phyloP scores from a whole-genome alignment of 2,888 invertebrate species.

The Hedya salicella region DNA sequence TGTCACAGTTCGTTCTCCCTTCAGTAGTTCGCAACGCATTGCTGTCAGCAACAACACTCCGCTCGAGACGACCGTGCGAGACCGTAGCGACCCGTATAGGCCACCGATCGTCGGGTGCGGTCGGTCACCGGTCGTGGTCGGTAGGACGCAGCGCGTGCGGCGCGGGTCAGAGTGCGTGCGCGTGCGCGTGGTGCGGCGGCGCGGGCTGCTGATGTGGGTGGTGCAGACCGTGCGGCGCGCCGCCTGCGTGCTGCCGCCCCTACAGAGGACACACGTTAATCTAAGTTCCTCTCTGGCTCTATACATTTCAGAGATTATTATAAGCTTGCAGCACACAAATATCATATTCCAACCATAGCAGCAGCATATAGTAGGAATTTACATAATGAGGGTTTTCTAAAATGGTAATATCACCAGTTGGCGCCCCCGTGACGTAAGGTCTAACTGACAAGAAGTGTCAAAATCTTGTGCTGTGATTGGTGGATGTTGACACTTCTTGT shows the following conservation, averaged over 20 bases:
- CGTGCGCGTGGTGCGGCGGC: constrained; percentile 66
- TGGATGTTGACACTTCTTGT: too few species aligned
- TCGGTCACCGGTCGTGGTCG: constrained; percentile 55
- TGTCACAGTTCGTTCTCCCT: neutral
- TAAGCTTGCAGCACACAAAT: too few species aligned
- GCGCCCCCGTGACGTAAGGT: too few species aligned
- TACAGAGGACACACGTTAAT: constrained; percentile 48
- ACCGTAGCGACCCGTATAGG: neutral
- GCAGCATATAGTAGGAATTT: too few species aligned
- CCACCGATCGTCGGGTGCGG: neutral
- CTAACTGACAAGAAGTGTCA: too few species aligned
- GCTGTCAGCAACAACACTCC: neutral
- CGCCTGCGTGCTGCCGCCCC: constrained; percentile 78
- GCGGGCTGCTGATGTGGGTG: constrained; percentile 67
- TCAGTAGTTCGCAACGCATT: neutral
- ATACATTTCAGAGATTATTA: neutral
- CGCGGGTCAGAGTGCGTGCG: constrained; percentile 76
- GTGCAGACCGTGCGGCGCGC: constrained; percentile 67
- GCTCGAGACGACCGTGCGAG: neutral
- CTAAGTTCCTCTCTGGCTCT: neutral
- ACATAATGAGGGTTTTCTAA: too few species aligned
- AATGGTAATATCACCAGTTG: too few species aligned
- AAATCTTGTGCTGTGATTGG: too few species aligned
- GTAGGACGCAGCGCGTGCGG: constrained; percentile 47
- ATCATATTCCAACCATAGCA: too few species aligned